These are phyloP conservation scores for Anolis apletophallus DNA, from an alignment of 2,797 vertebrate species.

Conservation along the genomic window DNA sequence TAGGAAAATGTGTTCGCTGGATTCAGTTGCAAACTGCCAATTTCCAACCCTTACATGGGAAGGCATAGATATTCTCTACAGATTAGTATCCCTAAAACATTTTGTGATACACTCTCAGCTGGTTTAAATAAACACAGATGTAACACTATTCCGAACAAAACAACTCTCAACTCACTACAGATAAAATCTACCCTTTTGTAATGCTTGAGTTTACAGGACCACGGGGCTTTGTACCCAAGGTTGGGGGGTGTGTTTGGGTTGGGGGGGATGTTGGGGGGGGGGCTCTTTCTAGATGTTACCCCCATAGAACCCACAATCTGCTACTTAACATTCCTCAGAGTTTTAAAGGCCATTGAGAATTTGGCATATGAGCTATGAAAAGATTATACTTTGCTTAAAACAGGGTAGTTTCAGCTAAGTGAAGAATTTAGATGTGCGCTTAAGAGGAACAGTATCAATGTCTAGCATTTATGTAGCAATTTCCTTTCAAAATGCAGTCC, in stretches of 20 bases:
- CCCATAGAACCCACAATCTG: conserved; percentile 4
- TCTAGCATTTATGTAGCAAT: too few species aligned
- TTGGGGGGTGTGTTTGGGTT: too few species aligned
- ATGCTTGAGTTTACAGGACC: conserved; percentile 14
- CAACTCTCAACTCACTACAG: conserved; percentile 13
- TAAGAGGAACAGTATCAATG: neutral
- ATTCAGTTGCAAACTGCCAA: conserved; percentile 1
- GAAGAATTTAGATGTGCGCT: neutral
- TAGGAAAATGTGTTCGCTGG: conserved; percentile 22
- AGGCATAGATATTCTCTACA: conserved; percentile 25
- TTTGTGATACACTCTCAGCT: conserved; percentile 5
- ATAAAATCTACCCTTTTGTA: conserved; percentile 30
- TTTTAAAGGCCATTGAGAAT: neutral
- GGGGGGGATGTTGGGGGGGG: too few species aligned
- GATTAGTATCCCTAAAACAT: conserved; percentile 14
- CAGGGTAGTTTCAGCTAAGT: neutral
- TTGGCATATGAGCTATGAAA: neutral
- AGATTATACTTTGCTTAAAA: neutral
- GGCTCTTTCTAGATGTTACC: neutral
- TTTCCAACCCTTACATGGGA: conserved; percentile 35
- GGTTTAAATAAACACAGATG: conserved; percentile 35
- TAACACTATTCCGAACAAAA: conserved; percentile 4
- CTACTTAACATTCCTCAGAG: neutral
- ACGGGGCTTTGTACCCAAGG: neutral
- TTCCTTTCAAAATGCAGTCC: too few species aligned